These are phyloP conservation scores for Arge pagana DNA, from an alignment of 2,888 invertebrate species.

Conservation along the genomic window DNA sequence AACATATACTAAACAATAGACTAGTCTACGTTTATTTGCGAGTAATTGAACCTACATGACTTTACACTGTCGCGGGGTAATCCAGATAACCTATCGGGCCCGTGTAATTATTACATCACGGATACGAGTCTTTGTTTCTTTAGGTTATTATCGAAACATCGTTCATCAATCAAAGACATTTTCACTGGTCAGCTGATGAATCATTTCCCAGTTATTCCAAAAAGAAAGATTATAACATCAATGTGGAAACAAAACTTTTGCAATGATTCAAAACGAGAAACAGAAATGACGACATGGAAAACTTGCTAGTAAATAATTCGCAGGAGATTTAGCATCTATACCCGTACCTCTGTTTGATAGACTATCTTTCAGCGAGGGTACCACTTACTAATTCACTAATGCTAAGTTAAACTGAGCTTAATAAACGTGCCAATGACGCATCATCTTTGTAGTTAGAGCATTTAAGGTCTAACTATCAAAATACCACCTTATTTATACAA, in stretches of 20 bases:
- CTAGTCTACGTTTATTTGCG: not conserved
- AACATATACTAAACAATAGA: not conserved
- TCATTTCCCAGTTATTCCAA: too few species aligned
- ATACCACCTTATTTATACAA: constrained; percentile 17
- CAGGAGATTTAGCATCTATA: constrained; percentile 5
- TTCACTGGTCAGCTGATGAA: too few species aligned
- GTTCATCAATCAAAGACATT: constrained; percentile 1
- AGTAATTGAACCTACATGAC: too few species aligned
- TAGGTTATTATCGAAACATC: constrained; percentile 31
- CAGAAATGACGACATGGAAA: too few species aligned
- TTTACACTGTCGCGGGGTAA: too few species aligned
- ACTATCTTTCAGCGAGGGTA: constrained; percentile 11
- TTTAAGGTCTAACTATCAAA: constrained; percentile 12
- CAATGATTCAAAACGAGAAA: too few species aligned
- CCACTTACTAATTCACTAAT: constrained; percentile 17
- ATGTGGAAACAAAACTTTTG: too few species aligned
- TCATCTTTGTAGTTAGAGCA: constrained; percentile 14
- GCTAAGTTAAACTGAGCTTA: constrained; percentile 18
- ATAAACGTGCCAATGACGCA: constrained; percentile 16
- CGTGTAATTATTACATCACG: constrained; percentile 18
- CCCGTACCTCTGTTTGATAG: not conserved
- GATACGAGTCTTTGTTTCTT: constrained; percentile 15
- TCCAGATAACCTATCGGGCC: constrained; percentile 22
- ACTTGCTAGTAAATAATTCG: too few species aligned
- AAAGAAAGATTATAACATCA: too few species aligned